phyloP scores from a whole-genome alignment of 1,140 invertebrate species.

The Drosophila kanapiae region DNA sequence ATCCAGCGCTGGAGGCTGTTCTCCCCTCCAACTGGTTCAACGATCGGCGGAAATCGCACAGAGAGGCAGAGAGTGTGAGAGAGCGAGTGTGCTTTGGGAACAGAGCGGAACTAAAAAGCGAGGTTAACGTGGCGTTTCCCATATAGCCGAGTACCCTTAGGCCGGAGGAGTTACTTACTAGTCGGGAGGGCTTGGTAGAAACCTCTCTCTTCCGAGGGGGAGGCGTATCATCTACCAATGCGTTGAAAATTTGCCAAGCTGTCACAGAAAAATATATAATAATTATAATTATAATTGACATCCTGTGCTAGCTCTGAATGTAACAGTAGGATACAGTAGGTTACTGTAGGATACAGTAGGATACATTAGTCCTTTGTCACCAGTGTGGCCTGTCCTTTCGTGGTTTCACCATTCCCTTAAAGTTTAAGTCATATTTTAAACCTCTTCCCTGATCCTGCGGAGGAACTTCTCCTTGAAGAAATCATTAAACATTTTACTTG shows the following conservation, averaged over 20 bases:
- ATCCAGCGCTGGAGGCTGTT: conserved; percentile 3
- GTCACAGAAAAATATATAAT: background rate
- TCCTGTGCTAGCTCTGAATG: background rate
- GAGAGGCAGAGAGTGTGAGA: background rate
- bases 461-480: no score
- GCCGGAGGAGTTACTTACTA: conserved; percentile 6
- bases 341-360: no score
- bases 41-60: background rate
- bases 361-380: no score
- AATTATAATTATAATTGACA: background rate
- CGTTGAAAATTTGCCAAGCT: background rate
- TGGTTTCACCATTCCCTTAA: no score
- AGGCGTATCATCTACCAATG: no score
- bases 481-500: background rate
- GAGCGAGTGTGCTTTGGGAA: background rate
- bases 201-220: background rate
- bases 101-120: background rate
- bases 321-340: no score
- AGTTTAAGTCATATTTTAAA: no score
- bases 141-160: conserved; percentile 1
- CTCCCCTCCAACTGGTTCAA: conserved; percentile 24
- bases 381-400: background rate
- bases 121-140: background rate
- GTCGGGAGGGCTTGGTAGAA: background rate
- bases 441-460: no score